phyloP scores from a whole-genome alignment of 2,797 vertebrate species.

The Sebastes trivittatus region DNA sequence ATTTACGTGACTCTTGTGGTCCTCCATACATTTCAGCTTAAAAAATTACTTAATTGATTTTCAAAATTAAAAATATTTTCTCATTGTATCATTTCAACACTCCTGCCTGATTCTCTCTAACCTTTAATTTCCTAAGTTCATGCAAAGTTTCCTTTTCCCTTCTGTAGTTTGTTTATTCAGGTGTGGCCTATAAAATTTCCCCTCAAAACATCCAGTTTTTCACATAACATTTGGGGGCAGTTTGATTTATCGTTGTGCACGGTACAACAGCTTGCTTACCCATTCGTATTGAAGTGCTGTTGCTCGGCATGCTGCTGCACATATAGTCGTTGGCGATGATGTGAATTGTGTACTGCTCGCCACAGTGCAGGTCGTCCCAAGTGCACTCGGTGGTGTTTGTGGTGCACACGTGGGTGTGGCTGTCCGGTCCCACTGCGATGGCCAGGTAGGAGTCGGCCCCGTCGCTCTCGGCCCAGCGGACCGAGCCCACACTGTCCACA shows the following conservation, averaged over 20 bases:
- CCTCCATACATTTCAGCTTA: neutral
- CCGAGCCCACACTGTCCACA: conserved; percentile 69
- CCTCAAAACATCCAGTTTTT: neutral
- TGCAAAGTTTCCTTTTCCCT: neutral
- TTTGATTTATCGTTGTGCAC: neutral
- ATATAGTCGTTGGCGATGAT: conserved; percentile 67
- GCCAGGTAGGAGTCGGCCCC: conserved; percentile 80
- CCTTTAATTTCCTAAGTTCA: neutral
- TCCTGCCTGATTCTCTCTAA: neutral
- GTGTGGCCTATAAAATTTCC: neutral
- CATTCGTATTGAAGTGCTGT: conserved; percentile 73
- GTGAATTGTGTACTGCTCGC: conserved; percentile 74
- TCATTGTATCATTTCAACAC: neutral
- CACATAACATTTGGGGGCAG: fast-evolving
- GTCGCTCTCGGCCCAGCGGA: conserved; percentile 76
- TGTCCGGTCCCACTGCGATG: conserved; percentile 67
- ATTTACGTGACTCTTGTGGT: too few relatives aligned
- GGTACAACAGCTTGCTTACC: conserved; percentile 57
- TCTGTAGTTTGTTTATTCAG: neutral
- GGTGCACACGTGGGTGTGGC: conserved; percentile 62
- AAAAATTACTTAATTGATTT: neutral
- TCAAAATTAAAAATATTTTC: neutral
- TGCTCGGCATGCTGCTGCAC: conserved; percentile 78
- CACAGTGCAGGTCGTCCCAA: conserved; percentile 80
- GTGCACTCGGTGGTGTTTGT: conserved; percentile 71